phyloP scores from a whole-genome alignment of 2,113 vertebrate genomes.

The Gymnorhina tibicen region DNA sequence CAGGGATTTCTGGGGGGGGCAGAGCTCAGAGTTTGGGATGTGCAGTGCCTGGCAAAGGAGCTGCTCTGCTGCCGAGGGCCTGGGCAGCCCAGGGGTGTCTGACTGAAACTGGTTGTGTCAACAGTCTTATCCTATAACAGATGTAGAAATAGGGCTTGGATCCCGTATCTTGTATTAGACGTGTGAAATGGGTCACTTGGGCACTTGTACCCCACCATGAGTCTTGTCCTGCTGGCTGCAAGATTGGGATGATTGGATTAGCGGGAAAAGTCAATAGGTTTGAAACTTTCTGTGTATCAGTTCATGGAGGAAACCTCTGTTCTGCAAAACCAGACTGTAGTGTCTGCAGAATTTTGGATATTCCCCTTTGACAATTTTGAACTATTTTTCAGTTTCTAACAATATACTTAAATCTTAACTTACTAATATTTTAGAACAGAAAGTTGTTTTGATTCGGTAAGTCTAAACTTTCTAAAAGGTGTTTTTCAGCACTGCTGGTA shows the following conservation, averaged over 20 bases:
- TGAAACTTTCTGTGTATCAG: not conserved
- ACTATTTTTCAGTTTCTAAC: not conserved
- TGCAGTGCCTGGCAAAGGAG: not conserved
- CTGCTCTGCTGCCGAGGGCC: not conserved
- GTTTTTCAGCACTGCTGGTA: not conserved
- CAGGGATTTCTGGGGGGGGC: not conserved
- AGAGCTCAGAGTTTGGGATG: not conserved
- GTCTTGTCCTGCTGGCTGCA: fast-evolving
- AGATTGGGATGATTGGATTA: not conserved
- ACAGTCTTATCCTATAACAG: too few relatives aligned
- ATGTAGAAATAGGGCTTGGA: not conserved
- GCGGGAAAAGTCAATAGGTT: not conserved
- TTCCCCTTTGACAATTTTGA: not conserved
- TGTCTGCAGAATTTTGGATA: not conserved
- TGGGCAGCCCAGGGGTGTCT: not conserved
- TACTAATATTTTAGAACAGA: not conserved
- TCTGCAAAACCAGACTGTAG: not conserved
- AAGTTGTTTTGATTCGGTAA: not conserved
- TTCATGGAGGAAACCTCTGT: not conserved
- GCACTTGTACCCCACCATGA: fast-evolving
- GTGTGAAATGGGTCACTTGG: not conserved
- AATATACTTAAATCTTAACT: not conserved
- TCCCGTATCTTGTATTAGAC: not conserved
- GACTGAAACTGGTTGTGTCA: not conserved
- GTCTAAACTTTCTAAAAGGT: not conserved